phyloP scores from a whole-genome alignment of 1,140 invertebrate genomes.

The Octopus sinensis region DNA sequence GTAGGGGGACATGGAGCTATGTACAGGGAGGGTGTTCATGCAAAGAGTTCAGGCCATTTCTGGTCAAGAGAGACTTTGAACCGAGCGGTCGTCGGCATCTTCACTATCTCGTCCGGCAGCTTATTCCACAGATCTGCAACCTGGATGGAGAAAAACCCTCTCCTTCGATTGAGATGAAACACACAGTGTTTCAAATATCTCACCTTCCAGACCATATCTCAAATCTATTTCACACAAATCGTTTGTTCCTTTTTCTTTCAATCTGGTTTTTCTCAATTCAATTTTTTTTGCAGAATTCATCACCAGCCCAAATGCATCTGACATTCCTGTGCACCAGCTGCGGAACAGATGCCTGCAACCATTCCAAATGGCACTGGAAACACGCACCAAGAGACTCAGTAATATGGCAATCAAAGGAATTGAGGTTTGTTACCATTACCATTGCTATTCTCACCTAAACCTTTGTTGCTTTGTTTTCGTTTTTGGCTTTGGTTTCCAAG shows the following conservation, averaged over 20 bases:
- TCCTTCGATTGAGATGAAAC: no score
- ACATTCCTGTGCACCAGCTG: slow-evolving; percentile 78
- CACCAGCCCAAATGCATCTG: slow-evolving; percentile 61
- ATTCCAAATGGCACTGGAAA: slow-evolving; percentile 81
- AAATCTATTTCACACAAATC: not conserved
- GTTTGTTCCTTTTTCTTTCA: slow-evolving; percentile 37
- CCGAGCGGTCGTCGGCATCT: no score
- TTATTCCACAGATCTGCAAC: no score
- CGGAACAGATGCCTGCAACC: slow-evolving; percentile 75
- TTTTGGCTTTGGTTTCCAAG: no score
- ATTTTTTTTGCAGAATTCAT: slow-evolving; percentile 70
- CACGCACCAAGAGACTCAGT: slow-evolving; percentile 78
- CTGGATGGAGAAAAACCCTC: no score
- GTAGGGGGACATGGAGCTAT: no score
- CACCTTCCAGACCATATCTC: not conserved
- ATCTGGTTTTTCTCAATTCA: slow-evolving; percentile 65
- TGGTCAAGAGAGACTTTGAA: no score
- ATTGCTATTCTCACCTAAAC: not conserved
- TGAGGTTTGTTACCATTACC: slow-evolving; percentile 66
- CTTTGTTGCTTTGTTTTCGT: no score
- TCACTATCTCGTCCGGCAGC: no score
- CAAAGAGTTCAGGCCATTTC: no score
- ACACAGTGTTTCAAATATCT: slow-evolving; percentile 7
- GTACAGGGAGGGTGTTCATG: no score
- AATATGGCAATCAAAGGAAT: slow-evolving; percentile 77